Percentiles rank a stretch among this genome's conserved stretches.
These are phyloP conservation scores for Amblyraja radiata DNA, from an alignment of 2,797 vertebrate species.

Conservation along the genomic window DNA sequence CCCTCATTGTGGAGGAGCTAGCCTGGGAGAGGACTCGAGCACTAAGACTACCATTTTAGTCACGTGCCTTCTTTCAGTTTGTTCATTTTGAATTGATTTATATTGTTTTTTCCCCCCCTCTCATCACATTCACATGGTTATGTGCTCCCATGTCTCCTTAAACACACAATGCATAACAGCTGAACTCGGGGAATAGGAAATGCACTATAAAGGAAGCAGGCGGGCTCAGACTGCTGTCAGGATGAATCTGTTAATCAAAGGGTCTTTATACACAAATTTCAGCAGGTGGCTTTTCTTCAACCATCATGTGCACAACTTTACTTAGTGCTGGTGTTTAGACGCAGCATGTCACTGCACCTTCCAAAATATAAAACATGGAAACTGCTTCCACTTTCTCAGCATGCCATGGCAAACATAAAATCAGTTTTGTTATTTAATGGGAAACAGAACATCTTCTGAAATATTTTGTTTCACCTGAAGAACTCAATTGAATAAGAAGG, in stretches of 20 bases:
- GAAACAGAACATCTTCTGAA: background rate
- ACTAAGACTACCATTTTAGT: background rate
- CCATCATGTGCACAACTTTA: background rate
- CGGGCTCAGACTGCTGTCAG: background rate
- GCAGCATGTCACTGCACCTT: background rate
- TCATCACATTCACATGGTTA: background rate
- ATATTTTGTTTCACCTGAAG: constrained; percentile 16
- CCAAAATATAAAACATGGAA: background rate
- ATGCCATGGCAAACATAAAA: background rate
- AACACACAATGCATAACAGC: background rate
- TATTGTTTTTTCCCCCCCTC: background rate
- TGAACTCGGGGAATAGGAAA: background rate
- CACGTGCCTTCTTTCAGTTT: background rate
- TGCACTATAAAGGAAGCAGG: background rate
- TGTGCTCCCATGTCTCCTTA: background rate
- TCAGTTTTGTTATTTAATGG: background rate
- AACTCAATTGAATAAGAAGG: constrained; percentile 12
- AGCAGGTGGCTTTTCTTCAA: background rate
- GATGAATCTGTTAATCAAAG: background rate
- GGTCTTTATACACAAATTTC: background rate
- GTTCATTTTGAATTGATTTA: constrained; percentile 20
- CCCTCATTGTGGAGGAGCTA: too few species aligned
- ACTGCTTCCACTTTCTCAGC: background rate
- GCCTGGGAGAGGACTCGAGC: too few species aligned
- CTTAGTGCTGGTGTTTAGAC: background rate